phyloP scores from a whole-genome alignment of 2,113 vertebrate species.

The Leiothrix lutea region DNA sequence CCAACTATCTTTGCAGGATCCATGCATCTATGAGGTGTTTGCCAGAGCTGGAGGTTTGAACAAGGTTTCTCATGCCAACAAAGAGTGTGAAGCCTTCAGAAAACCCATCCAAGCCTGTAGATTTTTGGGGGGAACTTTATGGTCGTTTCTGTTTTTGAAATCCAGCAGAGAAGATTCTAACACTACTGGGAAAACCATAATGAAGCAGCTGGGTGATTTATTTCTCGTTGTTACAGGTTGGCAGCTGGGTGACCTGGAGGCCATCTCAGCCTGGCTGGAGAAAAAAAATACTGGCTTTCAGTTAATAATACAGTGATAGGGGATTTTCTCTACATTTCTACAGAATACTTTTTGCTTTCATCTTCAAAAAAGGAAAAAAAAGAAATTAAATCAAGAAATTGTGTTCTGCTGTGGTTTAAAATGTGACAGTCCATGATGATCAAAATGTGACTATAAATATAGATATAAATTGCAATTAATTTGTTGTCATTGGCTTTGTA shows the following conservation, averaged over 20 bases:
- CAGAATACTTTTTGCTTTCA: neutral
- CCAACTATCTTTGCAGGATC: neutral
- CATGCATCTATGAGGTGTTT: neutral
- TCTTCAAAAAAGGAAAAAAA: neutral
- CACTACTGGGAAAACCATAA: neutral
- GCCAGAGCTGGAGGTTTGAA: neutral
- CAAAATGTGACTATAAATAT: neutral
- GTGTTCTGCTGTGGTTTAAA: neutral
- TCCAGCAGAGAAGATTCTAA: neutral
- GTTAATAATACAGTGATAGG: neutral
- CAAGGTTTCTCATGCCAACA: neutral
- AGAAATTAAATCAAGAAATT: neutral
- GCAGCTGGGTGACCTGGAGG: neutral
- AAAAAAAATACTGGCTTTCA: neutral
- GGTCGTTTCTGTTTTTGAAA: neutral
- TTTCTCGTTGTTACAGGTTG: neutral
- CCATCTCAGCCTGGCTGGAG: neutral
- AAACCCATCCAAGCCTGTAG: neutral
- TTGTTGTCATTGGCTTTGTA: neutral
- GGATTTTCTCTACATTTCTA: neutral
- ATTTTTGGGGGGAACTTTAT: neutral
- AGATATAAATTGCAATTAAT: neutral
- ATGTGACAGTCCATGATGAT: neutral
- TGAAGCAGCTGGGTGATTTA: neutral
- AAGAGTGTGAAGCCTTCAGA: neutral